phyloP scores from a whole-genome alignment of 2,797 vertebrate genomes.

The Oreortyx pictus region DNA sequence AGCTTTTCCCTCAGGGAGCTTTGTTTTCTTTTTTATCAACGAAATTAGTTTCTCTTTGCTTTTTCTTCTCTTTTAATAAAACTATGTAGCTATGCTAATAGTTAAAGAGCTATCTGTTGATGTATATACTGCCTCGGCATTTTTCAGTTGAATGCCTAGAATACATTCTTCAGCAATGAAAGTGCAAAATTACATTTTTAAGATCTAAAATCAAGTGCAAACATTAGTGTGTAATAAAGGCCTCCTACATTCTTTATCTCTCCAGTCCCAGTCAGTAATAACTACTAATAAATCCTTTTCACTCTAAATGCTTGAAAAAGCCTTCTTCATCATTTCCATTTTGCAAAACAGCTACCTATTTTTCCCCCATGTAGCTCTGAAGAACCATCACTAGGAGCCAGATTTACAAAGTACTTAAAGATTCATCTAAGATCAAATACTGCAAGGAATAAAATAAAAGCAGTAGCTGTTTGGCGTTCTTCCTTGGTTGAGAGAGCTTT shows the following conservation, averaged over 20 bases:
- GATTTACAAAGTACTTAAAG: not conserved
- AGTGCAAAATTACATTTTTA: slow-evolving; percentile 16
- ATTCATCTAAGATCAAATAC: slow-evolving; percentile 6
- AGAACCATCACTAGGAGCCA: not conserved
- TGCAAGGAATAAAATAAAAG: not conserved
- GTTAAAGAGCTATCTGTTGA: slow-evolving; percentile 42
- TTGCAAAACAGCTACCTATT: not conserved
- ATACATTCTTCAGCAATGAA: slow-evolving; percentile 2
- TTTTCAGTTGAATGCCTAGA: not conserved
- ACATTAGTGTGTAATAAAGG: slow-evolving; percentile 27
- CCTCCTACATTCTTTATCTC: not conserved
- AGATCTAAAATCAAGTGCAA: slow-evolving; percentile 19
- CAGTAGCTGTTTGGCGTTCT: not conserved
- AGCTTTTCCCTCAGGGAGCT: not conserved
- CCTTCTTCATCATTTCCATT: not conserved
- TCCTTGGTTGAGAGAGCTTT: not conserved
- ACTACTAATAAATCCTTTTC: not conserved
- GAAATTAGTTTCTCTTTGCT: not conserved
- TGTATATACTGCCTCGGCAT: not conserved
- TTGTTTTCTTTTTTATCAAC: not conserved
- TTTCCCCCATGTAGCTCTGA: not conserved
- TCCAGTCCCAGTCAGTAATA: not conserved
- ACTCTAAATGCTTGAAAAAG: not conserved
- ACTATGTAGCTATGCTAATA: not conserved
- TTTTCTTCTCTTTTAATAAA: slow-evolving; percentile 47